A percentile compares a stretch with the other conserved stretches of the same genome.
These are phyloP conservation scores for Hoplostethus mediterraneus DNA, from an alignment of 2,797 vertebrate genomes.

Conservation along the genomic window DNA sequence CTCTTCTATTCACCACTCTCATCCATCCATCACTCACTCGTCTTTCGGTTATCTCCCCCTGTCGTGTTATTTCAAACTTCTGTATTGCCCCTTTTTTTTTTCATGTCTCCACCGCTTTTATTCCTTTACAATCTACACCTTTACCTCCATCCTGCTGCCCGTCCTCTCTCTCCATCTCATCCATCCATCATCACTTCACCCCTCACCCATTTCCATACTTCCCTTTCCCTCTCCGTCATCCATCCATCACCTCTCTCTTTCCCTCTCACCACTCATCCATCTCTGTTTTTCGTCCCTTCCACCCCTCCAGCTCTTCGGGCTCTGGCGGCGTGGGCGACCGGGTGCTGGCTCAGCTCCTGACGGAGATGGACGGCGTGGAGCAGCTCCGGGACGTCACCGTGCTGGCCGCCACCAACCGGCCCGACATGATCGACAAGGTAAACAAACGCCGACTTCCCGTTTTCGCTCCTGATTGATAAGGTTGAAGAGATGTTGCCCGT, in stretches of 20 bases:
- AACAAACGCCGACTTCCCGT: conserved; percentile 52
- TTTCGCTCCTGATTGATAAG: conserved; percentile 74
- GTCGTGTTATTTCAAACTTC: not conserved
- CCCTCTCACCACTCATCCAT: conserved; percentile 32
- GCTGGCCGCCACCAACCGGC: conserved; percentile 96
- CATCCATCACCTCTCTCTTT: conserved; percentile 8
- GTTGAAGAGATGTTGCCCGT: conserved; percentile 55
- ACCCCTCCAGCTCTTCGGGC: conserved; percentile 84
- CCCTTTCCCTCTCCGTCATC: conserved; percentile 23
- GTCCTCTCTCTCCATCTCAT: not conserved
- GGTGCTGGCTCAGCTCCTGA: conserved; percentile 95
- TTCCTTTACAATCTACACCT: not conserved
- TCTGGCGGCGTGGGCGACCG: conserved; percentile 91
- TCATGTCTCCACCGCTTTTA: not conserved
- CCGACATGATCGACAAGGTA: conserved; percentile 98
- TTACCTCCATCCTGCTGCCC: conserved; percentile 2
- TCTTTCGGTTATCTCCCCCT: not conserved
- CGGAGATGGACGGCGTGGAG: conserved; percentile 98
- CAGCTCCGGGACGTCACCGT: conserved; percentile 93
- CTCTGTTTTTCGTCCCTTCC: conserved; percentile 24
- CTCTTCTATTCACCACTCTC: not conserved
- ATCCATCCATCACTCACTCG: not conserved
- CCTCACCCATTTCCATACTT: not conserved
- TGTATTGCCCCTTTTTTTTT: not conserved
- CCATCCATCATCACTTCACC: not conserved